These are phyloP conservation scores for Acanthornis magna DNA, from an alignment of 2,797 vertebrate genomes.

Conservation along the genomic window DNA sequence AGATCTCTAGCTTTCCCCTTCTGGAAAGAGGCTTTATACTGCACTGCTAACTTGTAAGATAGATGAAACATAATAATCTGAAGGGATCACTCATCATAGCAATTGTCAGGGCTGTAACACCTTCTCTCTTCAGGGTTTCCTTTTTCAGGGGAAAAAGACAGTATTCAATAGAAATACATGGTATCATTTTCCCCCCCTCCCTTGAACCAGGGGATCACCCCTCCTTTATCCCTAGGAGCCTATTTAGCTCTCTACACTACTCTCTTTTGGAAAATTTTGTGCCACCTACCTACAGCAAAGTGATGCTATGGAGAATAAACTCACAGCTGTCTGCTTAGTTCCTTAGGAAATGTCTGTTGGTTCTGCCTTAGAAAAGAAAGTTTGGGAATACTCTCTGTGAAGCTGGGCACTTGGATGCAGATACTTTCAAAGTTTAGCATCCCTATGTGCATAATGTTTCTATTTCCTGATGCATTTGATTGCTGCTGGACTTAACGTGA, in stretches of 20 bases:
- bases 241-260: background rate
- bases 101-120: background rate
- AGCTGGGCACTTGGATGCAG: background rate
- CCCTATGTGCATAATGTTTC: background rate
- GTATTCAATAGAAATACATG: background rate
- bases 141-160: background rate
- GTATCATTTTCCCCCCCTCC: background rate
- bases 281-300: background rate
- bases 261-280: background rate
- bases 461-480: background rate
- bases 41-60: background rate
- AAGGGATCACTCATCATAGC: background rate
- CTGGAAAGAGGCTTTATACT: background rate
- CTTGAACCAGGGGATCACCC: background rate
- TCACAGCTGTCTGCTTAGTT: background rate
- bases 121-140: background rate
- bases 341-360: background rate
- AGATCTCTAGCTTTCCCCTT: background rate
- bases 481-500: background rate
- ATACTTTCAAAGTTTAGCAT: background rate
- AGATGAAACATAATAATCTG: background rate
- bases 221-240: background rate
- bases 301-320: background rate
- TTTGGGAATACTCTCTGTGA: background rate
- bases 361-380: background rate